phyloP scores from a whole-genome alignment of 2,888 invertebrate species.

The Oscheius onirici region DNA sequence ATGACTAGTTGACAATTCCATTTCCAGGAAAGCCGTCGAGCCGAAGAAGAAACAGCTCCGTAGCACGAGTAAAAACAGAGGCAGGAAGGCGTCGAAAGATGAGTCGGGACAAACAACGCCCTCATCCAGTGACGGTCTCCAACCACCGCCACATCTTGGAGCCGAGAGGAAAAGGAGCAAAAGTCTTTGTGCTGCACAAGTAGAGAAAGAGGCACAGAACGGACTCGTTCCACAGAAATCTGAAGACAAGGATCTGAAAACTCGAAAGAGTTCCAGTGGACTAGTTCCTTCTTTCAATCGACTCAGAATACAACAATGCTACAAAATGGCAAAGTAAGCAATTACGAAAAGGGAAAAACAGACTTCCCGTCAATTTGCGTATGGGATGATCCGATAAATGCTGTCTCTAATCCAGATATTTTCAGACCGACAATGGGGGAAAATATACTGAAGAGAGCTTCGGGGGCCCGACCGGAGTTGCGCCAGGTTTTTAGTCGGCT shows the following conservation, averaged over 20 bases:
- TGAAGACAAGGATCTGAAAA: conserved; percentile 2
- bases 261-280: conserved; percentile 55
- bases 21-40: conserved; percentile 15
- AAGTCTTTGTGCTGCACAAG: conserved; percentile 63
- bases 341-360: neutral
- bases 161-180: conserved; percentile 59
- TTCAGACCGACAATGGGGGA: conserved; percentile 66
- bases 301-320: conserved; percentile 67
- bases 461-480: conserved; percentile 62
- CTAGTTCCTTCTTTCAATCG: conserved; percentile 66
- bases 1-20: neutral
- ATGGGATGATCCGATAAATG: neutral
- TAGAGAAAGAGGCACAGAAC: conserved; percentile 59
- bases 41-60: conserved; percentile 11
- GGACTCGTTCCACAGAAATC: neutral
- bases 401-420: neutral
- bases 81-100: conserved; percentile 23
- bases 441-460: conserved; percentile 65
- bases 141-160: conserved; percentile 1
- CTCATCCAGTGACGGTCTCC: conserved; percentile 21
- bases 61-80: conserved; percentile 12
- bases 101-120: conserved; percentile 20
- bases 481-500: conserved; percentile 58
- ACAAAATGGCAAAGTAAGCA: conserved; percentile 64
- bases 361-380: conserved; percentile 5